Percentiles rank a stretch among this genome's conserved stretches.
phyloP scores from a whole-genome alignment of 2,113 vertebrate genomes.

The Mohoua ochrocephala region DNA sequence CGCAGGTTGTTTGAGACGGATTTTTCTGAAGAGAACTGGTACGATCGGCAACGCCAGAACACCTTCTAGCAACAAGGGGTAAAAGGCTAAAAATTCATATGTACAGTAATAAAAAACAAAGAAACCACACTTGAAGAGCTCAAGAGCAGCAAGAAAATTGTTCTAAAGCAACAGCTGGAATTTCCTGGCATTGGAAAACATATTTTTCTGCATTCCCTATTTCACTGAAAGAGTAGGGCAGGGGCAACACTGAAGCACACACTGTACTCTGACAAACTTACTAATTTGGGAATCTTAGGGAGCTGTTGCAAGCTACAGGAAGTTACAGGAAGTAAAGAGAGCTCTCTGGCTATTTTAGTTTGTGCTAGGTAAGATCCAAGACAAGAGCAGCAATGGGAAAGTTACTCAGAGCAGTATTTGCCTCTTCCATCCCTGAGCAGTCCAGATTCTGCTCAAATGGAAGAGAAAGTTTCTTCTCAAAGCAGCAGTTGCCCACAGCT shows the following conservation, averaged over 20 bases:
- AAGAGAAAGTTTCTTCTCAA: not conserved
- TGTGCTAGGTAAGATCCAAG: not conserved
- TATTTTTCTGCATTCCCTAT: not conserved
- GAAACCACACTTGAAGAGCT: not conserved
- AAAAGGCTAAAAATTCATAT: not conserved
- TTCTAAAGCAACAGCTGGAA: not conserved
- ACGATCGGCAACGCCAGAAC: not conserved
- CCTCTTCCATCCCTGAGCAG: not conserved
- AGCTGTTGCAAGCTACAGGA: not conserved
- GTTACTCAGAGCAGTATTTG: not conserved
- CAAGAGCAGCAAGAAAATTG: not conserved
- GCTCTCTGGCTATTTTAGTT: not conserved
- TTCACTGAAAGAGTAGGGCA: not conserved
- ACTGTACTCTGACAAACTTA: not conserved
- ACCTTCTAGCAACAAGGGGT: not conserved
- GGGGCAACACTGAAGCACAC: not conserved
- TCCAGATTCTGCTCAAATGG: not conserved
- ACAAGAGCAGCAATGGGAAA: not conserved
- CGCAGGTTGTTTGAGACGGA: not conserved
- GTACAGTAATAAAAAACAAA: not conserved
- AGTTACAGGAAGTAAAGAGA: not conserved
- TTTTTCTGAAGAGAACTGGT: not conserved
- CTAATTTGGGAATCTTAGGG: not conserved
- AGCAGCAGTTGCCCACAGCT: not conserved
- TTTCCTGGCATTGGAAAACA: not conserved